These are phyloP conservation scores for Rotaria macrura DNA, from an alignment of 2,888 invertebrate species.

Conservation along the genomic window DNA sequence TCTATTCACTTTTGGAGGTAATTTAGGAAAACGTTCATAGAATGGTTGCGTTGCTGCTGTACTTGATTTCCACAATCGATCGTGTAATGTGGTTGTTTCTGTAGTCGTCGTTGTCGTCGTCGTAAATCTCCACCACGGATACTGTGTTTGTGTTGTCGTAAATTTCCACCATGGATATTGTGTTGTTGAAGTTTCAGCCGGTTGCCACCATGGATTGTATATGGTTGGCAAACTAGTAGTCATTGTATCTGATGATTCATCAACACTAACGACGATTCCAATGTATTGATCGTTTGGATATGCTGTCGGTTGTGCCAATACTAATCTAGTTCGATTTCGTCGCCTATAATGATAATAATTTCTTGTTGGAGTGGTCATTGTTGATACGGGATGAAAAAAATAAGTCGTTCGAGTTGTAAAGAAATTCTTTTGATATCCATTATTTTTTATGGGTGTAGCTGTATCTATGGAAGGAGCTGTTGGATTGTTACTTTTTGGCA, in stretches of 20 bases:
- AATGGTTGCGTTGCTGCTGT: not conserved
- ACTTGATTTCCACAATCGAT: too few relatives aligned
- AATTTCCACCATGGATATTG: not conserved
- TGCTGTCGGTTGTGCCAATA: not conserved
- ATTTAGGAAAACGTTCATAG: not conserved
- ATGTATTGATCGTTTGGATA: not conserved
- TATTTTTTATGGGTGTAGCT: not conserved
- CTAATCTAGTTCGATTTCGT: not conserved
- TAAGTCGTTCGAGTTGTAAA: slow-evolving; percentile 4
- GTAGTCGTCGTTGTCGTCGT: not conserved
- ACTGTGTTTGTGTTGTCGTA: not conserved
- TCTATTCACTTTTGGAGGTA: not conserved
- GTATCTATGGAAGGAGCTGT: not conserved
- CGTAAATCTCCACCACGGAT: not conserved
- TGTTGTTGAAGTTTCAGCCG: not conserved
- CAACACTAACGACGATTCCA: not conserved
- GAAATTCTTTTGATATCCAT: not conserved
- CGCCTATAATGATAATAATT: not conserved
- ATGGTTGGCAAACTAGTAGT: not conserved
- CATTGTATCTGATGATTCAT: too few relatives aligned
- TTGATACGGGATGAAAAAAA: not conserved
- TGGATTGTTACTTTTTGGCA: not conserved
- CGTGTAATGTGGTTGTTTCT: too few relatives aligned
- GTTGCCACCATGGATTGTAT: not conserved
- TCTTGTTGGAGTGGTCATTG: not conserved